Evolutionary conservation across 2,797 vertebrate genomes (phyloP), one percentile per base, ranked within the genome.

Genomic region (Crotalus adamanteus): DNA sequence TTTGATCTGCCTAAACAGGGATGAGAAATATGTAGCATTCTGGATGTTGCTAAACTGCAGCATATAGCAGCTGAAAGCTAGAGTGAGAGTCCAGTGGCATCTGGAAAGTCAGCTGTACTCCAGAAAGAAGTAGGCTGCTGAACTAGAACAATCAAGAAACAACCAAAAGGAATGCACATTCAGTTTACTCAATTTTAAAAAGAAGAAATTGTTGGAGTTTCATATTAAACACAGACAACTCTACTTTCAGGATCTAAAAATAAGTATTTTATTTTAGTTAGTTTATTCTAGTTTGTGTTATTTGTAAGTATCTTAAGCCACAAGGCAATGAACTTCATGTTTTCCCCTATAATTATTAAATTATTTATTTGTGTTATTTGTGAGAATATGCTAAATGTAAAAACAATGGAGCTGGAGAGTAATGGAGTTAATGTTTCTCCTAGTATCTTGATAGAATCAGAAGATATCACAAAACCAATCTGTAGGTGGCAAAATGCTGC

Each of bases 381-480:
- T 83, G 25, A 47, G 12, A 16, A 26, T 89, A 83, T 37, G 56
- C 87, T 37, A 88, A 88, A 83, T 83, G 53, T 83, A 56, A 85
- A 88, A 59, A 88, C 59, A 92, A 88, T 88, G 2, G 18, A 28
- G 25, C 85, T 91, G 47, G 42, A 83, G 28, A 60, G 28, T 83
- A 92, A 83, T 83, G 42, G 78, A 56, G n/a, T 92, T 83, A 4
- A 78, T 83, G 65, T 83, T 47, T 26, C 56, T 83, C 47, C 56
- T 47, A 51, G 69, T 47, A 92, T 89, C 56, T 83, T 87, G 65
- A n/a, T 26, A 18, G 65, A 92, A 73, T 65, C 28, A 37, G 87
- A 92, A 37, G 87, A 89, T 92, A 42, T 28, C 91, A 89, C 65
- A 87, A 87, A 69, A 92, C 87, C 47, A 92, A 92, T 89, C 83